Evolutionary conservation across 2,888 invertebrate species (phyloP), one percentile per base, ranked within the genome.

Genomic region (Antheraea yamamai): DNA sequence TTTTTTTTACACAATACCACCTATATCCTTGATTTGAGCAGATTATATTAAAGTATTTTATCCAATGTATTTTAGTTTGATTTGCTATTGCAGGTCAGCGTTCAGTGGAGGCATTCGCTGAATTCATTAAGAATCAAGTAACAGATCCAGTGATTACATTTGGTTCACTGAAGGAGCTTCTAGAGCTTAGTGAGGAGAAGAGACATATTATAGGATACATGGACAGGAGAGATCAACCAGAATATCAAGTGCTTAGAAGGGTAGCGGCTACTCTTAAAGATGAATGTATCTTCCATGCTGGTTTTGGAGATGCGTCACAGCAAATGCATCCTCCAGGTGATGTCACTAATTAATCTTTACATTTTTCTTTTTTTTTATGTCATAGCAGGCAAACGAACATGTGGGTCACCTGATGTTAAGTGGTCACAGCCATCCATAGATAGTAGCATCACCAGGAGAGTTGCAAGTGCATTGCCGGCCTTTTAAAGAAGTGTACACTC

Each of bases 231-330:
- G 97, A 98, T 85, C 96, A 97, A 83, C 96, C 96, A 0, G 97
- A 98, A 85, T 99, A 98, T 90, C 96, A 97, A 80, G 96, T 96
- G 74, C 97, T 98, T 87, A 95, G 97, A 73, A 96, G 96, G 85
- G 97, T 98, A 8, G 98, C 99, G 0, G 97, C 97, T 10, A 97
- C 97, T 86, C 95, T 99, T 14, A 97, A 99, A 87, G 98, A 99
- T 87, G 99, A 99, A 86, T 99, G 99, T 87, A 96, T 97, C 79
- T 99, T 99, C 88, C 97, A 98, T 90, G 97, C 97, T 84, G 98
- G 98, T 0, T 97, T 98, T 92, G 99, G 98, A 20, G 97, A 97
- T 78, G 96, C 96, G 0, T 97, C 97, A 30, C 95, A 95, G 80
- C 96, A 96, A 81, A 98, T 98, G 98, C 98, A 98, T 93, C 98